Evolutionary conservation across 2,113 vertebrate species (phyloP).

Genomic region (Monopterus albus): DNA sequence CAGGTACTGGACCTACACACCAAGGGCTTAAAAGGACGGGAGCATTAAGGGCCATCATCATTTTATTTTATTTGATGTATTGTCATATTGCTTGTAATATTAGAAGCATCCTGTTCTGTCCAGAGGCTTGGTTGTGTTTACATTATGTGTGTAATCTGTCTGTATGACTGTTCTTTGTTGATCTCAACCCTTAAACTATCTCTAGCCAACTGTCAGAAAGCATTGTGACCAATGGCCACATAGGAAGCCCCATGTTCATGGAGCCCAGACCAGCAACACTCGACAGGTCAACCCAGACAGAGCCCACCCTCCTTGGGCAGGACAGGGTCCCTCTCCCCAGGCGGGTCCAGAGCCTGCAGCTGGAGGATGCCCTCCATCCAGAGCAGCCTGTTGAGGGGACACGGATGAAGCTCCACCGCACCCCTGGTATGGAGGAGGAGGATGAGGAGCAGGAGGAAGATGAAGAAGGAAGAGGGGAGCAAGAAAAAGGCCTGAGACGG

Average conservation of each 20-base stretch:
- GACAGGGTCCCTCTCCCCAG: constrained; percentile 42
- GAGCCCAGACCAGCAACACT: constrained; percentile 45
- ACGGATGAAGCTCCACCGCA: constrained; percentile 59
- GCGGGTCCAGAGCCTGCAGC: constrained; percentile 66
- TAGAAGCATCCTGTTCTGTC: background rate
- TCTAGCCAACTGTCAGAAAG: constrained; percentile 73
- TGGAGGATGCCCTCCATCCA: constrained; percentile 77
- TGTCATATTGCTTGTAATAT: background rate
- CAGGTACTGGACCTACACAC: constrained; percentile 65
- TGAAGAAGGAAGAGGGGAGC: constrained; percentile 49
- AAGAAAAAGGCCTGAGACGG: constrained; percentile 71
- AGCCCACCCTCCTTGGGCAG: constrained; percentile 34
- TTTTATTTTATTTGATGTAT: background rate
- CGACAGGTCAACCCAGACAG: constrained; percentile 81
- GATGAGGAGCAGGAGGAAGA: constrained; percentile 58
- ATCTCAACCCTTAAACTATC: constrained; percentile 49
- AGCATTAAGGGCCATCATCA: background rate
- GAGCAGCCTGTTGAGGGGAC: constrained; percentile 36
- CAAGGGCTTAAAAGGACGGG: background rate
- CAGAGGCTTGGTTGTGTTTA: constrained; percentile 18
- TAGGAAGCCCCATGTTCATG: constrained; percentile 31
- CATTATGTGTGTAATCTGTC: constrained; percentile 15
- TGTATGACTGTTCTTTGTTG: constrained; percentile 41
- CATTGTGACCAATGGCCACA: constrained; percentile 69
- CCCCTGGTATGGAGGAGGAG: constrained; percentile 67